These are phyloP conservation scores for Misgurnus mizolepis DNA, from an alignment of 2,113 vertebrate genomes.

Conservation along the genomic window DNA sequence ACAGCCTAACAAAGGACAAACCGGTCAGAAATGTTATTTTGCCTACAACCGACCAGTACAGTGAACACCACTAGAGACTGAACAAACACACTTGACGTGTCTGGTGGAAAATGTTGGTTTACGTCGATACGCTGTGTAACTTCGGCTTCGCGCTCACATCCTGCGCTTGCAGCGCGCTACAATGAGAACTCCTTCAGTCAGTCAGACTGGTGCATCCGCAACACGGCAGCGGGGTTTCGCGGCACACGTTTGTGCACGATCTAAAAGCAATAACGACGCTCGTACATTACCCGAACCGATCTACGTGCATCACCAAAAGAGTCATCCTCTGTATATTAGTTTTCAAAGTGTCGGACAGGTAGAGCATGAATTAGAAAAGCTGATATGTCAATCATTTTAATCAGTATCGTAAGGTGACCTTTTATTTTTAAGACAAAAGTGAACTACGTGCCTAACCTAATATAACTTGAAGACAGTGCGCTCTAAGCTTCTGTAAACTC, in stretches of 20 bases:
- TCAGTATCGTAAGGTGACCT: neutral
- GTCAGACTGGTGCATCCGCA: conserved; percentile 19
- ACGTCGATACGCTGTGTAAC: neutral
- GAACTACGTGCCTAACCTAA: neutral
- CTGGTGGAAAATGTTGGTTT: conserved; percentile 5
- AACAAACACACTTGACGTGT: neutral
- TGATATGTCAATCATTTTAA: neutral
- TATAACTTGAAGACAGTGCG: neutral
- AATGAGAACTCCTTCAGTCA: conserved; percentile 13
- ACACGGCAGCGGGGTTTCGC: conserved; percentile 9
- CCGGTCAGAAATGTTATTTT: conserved; percentile 15
- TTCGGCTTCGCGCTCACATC: neutral
- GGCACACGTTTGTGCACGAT: neutral
- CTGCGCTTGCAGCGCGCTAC: conserved; percentile 5
- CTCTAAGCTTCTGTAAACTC: conserved; percentile 2
- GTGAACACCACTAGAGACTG: neutral
- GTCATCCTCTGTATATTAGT: neutral
- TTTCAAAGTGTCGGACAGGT: neutral
- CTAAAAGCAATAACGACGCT: neutral
- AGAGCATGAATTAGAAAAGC: neutral
- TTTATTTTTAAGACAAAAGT: neutral
- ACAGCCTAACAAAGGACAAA: conserved; percentile 43
- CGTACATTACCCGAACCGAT: neutral
- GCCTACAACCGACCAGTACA: neutral
- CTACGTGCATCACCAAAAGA: neutral